These are phyloP conservation scores for Ctenochaetus hawaiiensis DNA, from an alignment of 2,797 vertebrate genomes.

Conservation along the genomic window DNA sequence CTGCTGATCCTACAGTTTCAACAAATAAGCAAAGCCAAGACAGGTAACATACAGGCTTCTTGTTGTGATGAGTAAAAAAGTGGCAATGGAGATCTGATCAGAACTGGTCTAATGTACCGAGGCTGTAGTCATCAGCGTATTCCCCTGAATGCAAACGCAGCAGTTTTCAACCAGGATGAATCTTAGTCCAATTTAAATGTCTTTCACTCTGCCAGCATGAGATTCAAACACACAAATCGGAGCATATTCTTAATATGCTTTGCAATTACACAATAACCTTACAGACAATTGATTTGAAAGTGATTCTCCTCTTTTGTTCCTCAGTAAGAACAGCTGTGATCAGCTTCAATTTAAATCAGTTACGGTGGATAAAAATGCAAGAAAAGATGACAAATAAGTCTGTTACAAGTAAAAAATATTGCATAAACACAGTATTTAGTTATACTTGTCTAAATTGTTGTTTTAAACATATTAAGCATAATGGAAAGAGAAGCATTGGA, in stretches of 20 bases:
- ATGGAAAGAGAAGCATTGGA: background rate
- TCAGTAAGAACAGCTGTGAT: background rate
- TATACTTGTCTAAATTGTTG: background rate
- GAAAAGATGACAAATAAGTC: background rate
- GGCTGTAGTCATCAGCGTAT: slow-evolving; percentile 15
- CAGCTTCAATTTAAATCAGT: background rate
- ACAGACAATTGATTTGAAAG: background rate
- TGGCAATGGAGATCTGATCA: slow-evolving; percentile 7
- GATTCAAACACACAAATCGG: slow-evolving; percentile 6
- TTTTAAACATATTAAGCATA: background rate
- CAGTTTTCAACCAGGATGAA: slow-evolving; percentile 22
- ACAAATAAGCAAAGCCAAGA: slow-evolving; percentile 1
- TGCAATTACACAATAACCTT: background rate
- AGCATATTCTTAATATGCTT: background rate
- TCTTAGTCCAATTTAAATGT: slow-evolving; percentile 8
- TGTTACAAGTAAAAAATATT: background rate
- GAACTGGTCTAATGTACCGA: slow-evolving; percentile 21
- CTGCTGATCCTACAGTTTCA: slow-evolving; percentile 11
- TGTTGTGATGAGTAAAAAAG: slow-evolving; percentile 1
- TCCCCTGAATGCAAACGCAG: slow-evolving; percentile 17
- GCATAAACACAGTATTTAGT: background rate
- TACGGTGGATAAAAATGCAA: no score
- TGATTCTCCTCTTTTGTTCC: background rate
- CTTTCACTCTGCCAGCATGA: background rate
- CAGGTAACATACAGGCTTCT: background rate